phyloP scores from a whole-genome alignment of 2,113 vertebrate genomes.

The Accipiter virgatus region DNA sequence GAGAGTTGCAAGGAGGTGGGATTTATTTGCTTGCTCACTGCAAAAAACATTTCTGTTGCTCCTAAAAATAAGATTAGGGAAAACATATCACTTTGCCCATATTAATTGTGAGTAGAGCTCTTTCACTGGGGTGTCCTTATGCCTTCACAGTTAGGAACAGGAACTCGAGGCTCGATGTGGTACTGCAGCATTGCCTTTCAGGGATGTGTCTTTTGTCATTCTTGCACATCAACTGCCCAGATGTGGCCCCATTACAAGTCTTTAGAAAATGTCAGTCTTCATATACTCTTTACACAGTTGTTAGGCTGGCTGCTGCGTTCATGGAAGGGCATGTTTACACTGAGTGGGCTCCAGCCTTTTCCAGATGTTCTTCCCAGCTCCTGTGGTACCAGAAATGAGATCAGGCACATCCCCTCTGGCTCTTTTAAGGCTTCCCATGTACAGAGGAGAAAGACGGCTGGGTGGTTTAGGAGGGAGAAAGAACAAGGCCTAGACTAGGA shows the following conservation, averaged over 20 bases:
- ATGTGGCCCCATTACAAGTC: neutral
- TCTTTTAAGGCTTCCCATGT: neutral
- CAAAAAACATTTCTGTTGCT: neutral
- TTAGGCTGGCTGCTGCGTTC: neutral
- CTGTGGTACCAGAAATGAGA: neutral
- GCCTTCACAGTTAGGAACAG: neutral
- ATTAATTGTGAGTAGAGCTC: neutral
- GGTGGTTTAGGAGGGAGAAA: neutral
- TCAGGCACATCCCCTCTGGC: neutral
- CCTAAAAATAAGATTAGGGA: neutral
- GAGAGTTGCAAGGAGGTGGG: neutral
- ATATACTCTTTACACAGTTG: neutral
- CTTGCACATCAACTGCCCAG: neutral
- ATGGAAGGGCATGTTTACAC: neutral
- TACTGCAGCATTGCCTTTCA: neutral
- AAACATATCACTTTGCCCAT: neutral
- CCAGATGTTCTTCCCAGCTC: neutral
- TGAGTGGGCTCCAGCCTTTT: neutral
- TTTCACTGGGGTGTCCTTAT: neutral
- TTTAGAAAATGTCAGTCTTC: neutral
- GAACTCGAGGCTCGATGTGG: neutral
- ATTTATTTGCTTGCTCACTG: neutral
- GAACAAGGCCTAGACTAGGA: neutral
- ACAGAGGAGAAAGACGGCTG: neutral
- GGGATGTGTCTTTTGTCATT: neutral